Evolutionary conservation across 1,140 invertebrate species (phyloP), one percentile per base, ranked within the genome.

Genomic region (Anthonomus grandis): DNA sequence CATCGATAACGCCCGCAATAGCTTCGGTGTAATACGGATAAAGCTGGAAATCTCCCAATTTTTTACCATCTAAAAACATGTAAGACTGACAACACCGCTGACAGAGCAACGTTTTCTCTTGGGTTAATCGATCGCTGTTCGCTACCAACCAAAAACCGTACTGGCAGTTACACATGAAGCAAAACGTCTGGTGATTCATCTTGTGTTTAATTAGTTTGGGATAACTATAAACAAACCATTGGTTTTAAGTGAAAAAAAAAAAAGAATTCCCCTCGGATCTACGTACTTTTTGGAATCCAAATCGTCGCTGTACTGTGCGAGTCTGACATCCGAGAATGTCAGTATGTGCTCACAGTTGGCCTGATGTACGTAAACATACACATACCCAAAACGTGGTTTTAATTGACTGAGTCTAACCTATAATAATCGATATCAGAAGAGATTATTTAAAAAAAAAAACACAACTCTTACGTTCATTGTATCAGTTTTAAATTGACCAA

Each of bases 271-370:
- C 10, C 42, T 24, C 23, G 17, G 9, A 45, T 12, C 12, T 45
- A n/a, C 25, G 42, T 45, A 18, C 12, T 45, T 41, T n/a, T n/a
- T 17, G 10, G 4, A 41, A 18, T 41, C 15, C 17, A 81, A 66
- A 39, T 75, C 72, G 66, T 85, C 83, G 18, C 60, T 59, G 0
- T 67, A 46, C 46, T 74, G 69, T 18, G 85, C 39, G 0, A 87
- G 71, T 46, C 84, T 83, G 8, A 78, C 77, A 71, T 92, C 86
- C 8, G 82, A 85, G 62, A 95, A 86, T 1, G 85, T 76, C 64
- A 95, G 80, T 0, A 93, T 66, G 74, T 95, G 93, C 72, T 95
- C 91, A 75, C 93, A 95, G 64, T 85, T 81, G n/a, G 91, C 91
- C 72, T 92, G 89, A 75, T 93, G 91, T 23, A 87, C 76, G 75